Evolutionary conservation across 2,113 vertebrate species (phyloP), one percentile per base, ranked within the genome.

Genomic region (Grallaria varia): DNA sequence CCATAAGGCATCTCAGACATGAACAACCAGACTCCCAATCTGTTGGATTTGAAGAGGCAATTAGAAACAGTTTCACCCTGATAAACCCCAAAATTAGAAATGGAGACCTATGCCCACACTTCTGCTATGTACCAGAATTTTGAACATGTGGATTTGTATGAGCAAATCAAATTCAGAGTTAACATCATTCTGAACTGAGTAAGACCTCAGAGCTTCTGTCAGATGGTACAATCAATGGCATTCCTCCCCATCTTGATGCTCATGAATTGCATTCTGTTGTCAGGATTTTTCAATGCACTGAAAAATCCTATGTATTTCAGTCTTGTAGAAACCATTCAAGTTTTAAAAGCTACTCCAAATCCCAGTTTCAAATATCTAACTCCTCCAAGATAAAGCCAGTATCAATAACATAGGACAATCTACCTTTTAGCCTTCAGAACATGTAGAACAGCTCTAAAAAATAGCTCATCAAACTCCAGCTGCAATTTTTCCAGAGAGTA

Each of bases 1-100:
- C 98, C 98, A 2, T 99, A 99, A 5, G 99, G 99, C 99, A 99
- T 99, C 97, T 99, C 99, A 0, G 99, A 99, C 99, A 99, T 99
- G 94, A 99, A 99, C 64, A 99, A 97, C 99, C 99, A 99, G 92
- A 99, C 98, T 49, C 99, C 99, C 91, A 99, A 83, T 97, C 99
- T 99, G 97, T 71, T 9, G 22, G 64, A 86, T 73, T 86, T 85
- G 42, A 71, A 71, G 58, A 91, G 9, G 10, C 62, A 49, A 11
- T 33, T 1, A 72, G 60, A 63, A 77, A 89, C 9, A 55, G 56
- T 24, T 71, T 62, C 17, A 19, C 10, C 10, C 58, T 45, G 59
- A n/a, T 19, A 67, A 93, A 83, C 20, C 18, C 50, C 76, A 53
- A 1, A 44, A 75, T 47, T 12, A 83, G 55, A 94, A 71, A 87